A percentile compares a stretch with the other conserved stretches of the same genome.
Evolutionary conservation across 2,888 invertebrate species (phyloP).

Genomic region (Epirrita christyi): DNA sequence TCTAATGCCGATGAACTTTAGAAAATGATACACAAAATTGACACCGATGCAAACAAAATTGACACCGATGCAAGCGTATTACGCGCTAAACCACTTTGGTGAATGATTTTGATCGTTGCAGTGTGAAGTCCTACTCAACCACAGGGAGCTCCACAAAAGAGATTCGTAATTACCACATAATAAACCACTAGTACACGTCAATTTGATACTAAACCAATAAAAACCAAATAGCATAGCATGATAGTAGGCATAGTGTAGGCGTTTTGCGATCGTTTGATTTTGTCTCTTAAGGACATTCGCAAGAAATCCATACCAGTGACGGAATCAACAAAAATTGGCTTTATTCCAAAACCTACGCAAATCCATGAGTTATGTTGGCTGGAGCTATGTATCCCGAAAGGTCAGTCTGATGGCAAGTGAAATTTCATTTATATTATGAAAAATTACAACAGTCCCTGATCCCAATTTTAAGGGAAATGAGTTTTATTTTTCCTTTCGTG

Average conservation of each 20-base stretch:
- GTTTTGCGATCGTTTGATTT: not conserved
- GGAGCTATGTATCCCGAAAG: conserved; percentile 26
- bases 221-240: not conserved
- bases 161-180: not conserved
- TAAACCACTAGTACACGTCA: not conserved
- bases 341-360: conserved; percentile 47
- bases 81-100: no score
- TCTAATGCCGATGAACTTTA: no score
- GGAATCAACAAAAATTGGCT: conserved; percentile 48
- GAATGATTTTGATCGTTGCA: no score
- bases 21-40: no score
- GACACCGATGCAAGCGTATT: no score
- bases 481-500: no score
- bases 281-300: conserved; percentile 24
- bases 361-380: conserved; percentile 39
- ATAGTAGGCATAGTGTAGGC: conserved; percentile 14
- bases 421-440: conserved; percentile 3
- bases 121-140: no score
- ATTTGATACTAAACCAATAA: not conserved
- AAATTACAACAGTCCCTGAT: not conserved
- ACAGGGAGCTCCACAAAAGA: no score
- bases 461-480: no score
- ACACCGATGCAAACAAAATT: no score
- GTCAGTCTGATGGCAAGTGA: conserved; percentile 26
- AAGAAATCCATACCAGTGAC: conserved; percentile 46